These are phyloP conservation scores for Neodiprion virginianus DNA, from an alignment of 1,140 invertebrate species.

Conservation along the genomic window DNA sequence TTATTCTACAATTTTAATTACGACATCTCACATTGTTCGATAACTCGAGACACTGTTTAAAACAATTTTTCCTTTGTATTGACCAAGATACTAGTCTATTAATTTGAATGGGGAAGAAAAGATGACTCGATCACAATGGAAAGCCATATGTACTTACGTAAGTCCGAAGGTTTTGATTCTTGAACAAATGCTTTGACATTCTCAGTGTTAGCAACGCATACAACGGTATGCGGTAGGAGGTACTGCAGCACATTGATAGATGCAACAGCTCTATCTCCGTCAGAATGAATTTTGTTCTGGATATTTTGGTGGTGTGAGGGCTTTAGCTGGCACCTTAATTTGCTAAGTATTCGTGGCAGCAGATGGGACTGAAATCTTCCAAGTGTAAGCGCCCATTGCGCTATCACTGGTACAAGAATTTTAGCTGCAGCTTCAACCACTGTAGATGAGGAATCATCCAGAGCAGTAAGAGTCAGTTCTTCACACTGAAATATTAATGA, in stretches of 20 bases:
- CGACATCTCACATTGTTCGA: no score
- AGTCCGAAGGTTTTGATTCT: constrained; percentile 50
- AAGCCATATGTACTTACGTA: constrained; percentile 47
- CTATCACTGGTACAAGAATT: constrained; percentile 65
- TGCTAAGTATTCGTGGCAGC: constrained; percentile 48
- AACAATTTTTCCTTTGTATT: no score
- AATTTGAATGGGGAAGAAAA: no score
- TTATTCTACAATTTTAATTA: neutral
- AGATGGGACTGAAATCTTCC: constrained; percentile 61
- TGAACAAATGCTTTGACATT: constrained; percentile 51
- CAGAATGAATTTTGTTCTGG: constrained; percentile 47
- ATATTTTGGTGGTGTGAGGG: constrained; percentile 36
- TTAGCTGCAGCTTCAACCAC: constrained; percentile 61
- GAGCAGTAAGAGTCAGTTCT: constrained; percentile 64
- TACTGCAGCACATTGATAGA: constrained; percentile 57
- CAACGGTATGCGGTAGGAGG: constrained; percentile 63
- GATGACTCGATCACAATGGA: no score
- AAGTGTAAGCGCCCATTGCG: constrained; percentile 70
- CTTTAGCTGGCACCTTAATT: constrained; percentile 50
- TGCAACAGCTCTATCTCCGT: constrained; percentile 45
- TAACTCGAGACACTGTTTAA: no score
- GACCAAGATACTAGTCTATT: no score
- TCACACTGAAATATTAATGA: constrained; percentile 60
- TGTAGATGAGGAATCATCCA: constrained; percentile 62
- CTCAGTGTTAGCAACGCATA: constrained; percentile 58